Conservation (phyloP, 2,888 invertebrate genomes). For the Harmothoe impar region DNA sequence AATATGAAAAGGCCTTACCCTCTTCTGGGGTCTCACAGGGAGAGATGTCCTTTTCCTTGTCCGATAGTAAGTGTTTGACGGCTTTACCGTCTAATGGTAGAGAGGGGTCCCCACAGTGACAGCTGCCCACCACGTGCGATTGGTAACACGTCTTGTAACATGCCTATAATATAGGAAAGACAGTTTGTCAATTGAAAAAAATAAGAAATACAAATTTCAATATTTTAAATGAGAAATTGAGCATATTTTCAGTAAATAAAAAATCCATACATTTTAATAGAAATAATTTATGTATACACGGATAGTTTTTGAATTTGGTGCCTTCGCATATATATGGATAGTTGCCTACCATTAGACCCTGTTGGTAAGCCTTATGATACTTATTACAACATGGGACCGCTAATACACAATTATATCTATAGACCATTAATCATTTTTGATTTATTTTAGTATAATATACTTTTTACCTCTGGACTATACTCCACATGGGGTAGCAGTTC, state of each 20-base stretch:
- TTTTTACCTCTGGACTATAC: not conserved
- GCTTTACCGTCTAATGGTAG: conserved; percentile 4
- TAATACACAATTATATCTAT: too few species aligned
- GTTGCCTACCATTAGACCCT: too few species aligned
- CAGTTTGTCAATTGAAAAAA: not conserved
- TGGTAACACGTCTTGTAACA: conserved; percentile 51
- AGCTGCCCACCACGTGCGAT: not conserved
- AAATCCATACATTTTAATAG: not conserved
- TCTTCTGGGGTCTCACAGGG: not conserved
- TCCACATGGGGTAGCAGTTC: conserved; percentile 35
- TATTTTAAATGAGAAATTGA: not conserved
- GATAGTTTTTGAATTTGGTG: too few species aligned
- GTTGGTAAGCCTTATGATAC: too few species aligned
- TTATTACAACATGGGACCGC: too few species aligned
- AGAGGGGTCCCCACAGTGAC: conserved; percentile 41
- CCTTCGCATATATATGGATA: too few species aligned
- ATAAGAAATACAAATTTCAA: too few species aligned
- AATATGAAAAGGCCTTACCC: too few species aligned
- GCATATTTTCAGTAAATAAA: not conserved
- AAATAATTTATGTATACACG: too few species aligned
- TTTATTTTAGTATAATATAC: too few species aligned
- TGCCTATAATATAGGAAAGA: not conserved
- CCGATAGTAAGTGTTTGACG: not conserved
- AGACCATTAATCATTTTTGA: too few species aligned
- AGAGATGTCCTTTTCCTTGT: not conserved